Conservation (phyloP, 2,113 vertebrate genomes). For the Amblyornis subalaris region DNA sequence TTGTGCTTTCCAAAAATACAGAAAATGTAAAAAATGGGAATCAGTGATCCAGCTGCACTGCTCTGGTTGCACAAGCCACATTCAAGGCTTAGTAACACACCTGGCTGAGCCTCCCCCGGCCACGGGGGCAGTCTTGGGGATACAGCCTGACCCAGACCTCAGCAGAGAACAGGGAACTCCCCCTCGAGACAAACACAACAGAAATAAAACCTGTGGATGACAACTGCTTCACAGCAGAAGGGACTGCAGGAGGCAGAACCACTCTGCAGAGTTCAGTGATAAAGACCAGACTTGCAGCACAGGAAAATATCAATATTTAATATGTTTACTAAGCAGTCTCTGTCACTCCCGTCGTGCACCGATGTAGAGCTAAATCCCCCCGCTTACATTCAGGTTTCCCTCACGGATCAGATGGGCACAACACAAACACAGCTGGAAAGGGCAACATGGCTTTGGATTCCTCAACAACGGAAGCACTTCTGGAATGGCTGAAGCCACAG, state of each 20-base stretch:
- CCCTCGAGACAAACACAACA: neutral
- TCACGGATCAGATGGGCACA: conserved; percentile 15
- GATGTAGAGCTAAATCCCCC: neutral
- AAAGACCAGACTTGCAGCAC: conserved; percentile 57
- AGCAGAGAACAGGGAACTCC: neutral
- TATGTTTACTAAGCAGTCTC: conserved; percentile 32
- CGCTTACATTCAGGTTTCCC: neutral
- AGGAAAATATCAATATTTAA: conserved; percentile 37
- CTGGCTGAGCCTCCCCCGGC: fast-evolving
- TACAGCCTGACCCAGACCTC: neutral
- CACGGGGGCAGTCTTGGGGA: fast-evolving
- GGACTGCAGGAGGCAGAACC: neutral
- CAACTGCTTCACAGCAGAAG: neutral
- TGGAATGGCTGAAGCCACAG: neutral
- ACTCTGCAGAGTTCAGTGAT: conserved; percentile 8
- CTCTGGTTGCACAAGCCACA: neutral
- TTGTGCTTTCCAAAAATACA: neutral
- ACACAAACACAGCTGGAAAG: conserved; percentile 26
- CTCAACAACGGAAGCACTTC: conserved; percentile 31
- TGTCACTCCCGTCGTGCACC: conserved; percentile 5
- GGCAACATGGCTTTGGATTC: neutral
- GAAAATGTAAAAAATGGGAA: neutral
- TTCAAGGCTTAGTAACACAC: neutral
- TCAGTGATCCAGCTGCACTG: neutral
- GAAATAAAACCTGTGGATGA: neutral